Conservation (phyloP, 2,113 vertebrate genomes). For the Dendrocopos noguchii region DNA sequence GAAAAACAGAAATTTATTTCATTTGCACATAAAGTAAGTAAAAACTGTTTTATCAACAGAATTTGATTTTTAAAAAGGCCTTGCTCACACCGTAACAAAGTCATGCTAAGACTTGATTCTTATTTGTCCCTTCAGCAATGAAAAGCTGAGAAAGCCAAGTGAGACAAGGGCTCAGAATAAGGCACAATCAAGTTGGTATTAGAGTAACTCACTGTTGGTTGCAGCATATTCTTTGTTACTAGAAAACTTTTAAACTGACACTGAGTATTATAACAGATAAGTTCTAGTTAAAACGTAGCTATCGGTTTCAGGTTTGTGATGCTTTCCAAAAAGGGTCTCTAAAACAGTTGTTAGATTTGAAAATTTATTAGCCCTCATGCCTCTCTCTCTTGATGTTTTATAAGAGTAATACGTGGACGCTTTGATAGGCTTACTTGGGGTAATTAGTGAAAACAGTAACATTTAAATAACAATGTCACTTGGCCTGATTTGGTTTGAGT, state of each 20-base stretch:
- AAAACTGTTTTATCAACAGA: not conserved
- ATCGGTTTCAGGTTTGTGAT: not conserved
- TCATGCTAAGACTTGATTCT: not conserved
- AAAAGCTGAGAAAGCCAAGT: not conserved
- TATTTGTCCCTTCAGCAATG: not conserved
- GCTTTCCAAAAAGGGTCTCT: not conserved
- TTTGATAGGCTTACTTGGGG: not conserved
- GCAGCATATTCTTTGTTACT: not conserved
- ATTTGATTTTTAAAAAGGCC: not conserved
- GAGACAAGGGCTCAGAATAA: not conserved
- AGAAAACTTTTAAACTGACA: not conserved
- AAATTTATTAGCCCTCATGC: not conserved
- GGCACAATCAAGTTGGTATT: not conserved
- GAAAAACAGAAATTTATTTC: not conserved
- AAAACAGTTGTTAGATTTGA: not conserved
- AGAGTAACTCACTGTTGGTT: not conserved
- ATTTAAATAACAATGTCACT: not conserved
- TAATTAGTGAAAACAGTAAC: not conserved
- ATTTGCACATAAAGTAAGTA: not conserved
- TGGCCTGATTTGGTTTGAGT: not conserved
- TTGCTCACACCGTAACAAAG: not conserved
- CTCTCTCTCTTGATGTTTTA: not conserved
- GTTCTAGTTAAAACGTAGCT: not conserved
- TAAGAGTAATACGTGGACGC: not conserved
- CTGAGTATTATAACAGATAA: not conserved